Evolutionary conservation across 2,797 vertebrate genomes (phyloP).

Genomic region (Nasua narica): DNA sequence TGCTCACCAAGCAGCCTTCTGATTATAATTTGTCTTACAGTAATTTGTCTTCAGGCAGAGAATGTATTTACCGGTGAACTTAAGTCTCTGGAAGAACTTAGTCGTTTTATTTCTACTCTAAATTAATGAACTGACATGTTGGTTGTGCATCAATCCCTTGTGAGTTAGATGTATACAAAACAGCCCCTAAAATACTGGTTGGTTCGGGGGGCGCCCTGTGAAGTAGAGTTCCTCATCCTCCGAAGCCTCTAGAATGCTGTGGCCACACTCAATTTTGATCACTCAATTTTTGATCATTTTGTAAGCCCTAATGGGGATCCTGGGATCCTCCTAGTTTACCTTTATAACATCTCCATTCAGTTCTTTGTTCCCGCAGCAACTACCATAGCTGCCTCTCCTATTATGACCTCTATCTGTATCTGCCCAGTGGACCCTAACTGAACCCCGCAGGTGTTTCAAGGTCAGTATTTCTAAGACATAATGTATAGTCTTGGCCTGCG

Average conservation of each 20-base stretch:
- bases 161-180: background rate
- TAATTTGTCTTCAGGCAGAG: background rate
- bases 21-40: background rate
- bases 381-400: background rate
- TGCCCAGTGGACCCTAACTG: background rate
- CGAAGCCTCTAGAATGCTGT: background rate
- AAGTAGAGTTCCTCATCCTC: background rate
- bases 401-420: background rate
- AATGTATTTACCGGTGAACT: background rate
- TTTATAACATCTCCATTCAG: background rate
- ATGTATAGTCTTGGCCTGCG: background rate
- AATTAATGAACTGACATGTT: background rate
- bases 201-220: rapidly evolving
- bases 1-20: background rate
- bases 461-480: background rate
- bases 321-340: background rate
- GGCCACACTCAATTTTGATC: background rate
- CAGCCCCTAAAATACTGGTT: background rate
- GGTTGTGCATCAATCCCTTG: background rate
- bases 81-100: background rate
- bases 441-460: background rate
- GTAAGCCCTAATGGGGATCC: background rate
- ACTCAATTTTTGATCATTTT: too few relatives aligned
- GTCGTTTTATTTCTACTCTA: background rate
- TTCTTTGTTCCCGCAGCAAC: background rate